Evolutionary conservation across 2,888 invertebrate species (phyloP).

Genomic region (Euspilapteryx auroguttella): DNA sequence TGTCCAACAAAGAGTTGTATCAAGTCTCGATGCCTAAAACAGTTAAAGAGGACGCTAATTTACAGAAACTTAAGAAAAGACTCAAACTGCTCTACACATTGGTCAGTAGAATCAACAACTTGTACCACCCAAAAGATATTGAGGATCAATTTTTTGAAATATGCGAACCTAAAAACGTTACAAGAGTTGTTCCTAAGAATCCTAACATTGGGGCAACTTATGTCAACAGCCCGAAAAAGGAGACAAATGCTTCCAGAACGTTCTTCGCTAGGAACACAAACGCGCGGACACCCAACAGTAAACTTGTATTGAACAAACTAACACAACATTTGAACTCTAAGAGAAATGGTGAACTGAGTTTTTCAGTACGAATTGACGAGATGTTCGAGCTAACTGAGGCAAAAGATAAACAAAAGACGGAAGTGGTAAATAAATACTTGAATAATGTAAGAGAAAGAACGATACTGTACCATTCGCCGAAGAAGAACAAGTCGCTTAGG

Average conservation of each 20-base stretch:
- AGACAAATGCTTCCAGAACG: conserved; percentile 24
- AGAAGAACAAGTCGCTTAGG: conserved; percentile 27
- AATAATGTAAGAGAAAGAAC: conserved; percentile 18
- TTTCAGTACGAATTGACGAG: conserved; percentile 34
- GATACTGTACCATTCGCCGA: conserved; percentile 29
- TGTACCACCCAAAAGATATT: conserved; percentile 32
- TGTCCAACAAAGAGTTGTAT: conserved; percentile 15
- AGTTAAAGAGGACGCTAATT: conserved; percentile 15
- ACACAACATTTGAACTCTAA: conserved; percentile 27
- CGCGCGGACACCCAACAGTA: conserved; percentile 23
- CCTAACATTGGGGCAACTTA: conserved; percentile 23
- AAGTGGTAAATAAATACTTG: conserved; percentile 10
- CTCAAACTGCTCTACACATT: conserved; percentile 38
- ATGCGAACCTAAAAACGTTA: conserved; percentile 16
- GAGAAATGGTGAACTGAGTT: conserved; percentile 28
- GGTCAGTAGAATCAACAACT: conserved; percentile 24
- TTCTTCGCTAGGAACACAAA: conserved; percentile 29
- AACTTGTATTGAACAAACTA: conserved; percentile 24
- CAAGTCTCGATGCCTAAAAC: conserved; percentile 15
- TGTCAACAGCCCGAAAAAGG: conserved; percentile 17
- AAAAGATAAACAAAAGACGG: conserved; percentile 8
- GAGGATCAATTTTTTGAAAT: conserved; percentile 28
- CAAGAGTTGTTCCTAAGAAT: conserved; percentile 12
- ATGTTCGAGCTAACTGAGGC: conserved; percentile 21
- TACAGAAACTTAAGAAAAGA: conserved; percentile 31